Percentiles rank a stretch among this genome's conserved stretches.
phyloP scores from a whole-genome alignment of 2,113 vertebrate species.

The human region DNA sequence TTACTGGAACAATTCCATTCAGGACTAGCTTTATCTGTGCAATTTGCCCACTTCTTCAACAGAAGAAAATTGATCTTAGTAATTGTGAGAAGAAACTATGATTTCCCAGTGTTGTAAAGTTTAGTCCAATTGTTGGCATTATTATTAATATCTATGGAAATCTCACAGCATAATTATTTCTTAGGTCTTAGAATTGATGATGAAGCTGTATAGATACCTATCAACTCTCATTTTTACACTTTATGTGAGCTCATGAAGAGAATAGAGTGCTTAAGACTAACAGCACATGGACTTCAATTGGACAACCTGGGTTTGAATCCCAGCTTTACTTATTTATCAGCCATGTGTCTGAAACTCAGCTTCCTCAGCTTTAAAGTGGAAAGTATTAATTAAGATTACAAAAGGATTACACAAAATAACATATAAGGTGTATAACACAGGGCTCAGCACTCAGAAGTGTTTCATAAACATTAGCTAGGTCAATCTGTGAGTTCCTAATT shows the following conservation, averaged over 20 bases:
- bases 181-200: constrained; percentile 27
- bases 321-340: neutral
- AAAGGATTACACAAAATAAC: neutral
- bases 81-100: neutral
- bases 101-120: neutral
- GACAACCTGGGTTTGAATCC: neutral
- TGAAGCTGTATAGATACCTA: neutral
- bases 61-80: constrained; percentile 3
- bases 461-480: constrained; percentile 7
- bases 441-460: neutral
- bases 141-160: constrained; percentile 25
- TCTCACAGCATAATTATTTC: neutral
- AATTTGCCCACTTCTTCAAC: neutral
- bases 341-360: neutral
- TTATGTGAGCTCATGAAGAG: neutral
- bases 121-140: constrained; percentile 33
- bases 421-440: neutral
- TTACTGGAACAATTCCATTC: neutral
- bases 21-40: neutral
- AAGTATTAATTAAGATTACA: neutral
- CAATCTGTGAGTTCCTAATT: neutral
- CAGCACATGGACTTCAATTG: neutral
- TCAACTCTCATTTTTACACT: neutral
- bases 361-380: neutral
- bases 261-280: neutral